Conservation (phyloP, 2,113 vertebrate species). For the Fregetta grallaria region DNA sequence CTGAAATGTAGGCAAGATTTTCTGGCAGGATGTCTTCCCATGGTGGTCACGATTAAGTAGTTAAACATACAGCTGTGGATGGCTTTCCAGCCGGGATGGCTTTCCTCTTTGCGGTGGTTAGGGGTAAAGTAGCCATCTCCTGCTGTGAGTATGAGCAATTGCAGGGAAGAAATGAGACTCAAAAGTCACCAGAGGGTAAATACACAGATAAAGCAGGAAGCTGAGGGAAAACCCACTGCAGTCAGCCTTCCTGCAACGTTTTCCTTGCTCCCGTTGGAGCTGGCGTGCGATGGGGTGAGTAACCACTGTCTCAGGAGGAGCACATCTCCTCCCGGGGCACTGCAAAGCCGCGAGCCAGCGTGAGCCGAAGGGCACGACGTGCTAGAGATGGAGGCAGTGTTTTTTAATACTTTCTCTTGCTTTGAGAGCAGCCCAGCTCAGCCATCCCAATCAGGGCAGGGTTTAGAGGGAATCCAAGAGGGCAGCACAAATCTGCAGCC, state of each 20-base stretch:
- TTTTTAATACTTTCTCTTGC: not conserved
- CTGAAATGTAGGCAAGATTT: not conserved
- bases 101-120: constrained; percentile 22
- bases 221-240: not conserved
- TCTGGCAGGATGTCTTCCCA: constrained; percentile 40
- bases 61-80: not conserved
- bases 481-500: not conserved
- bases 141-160: constrained; percentile 11
- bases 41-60: constrained; percentile 15
- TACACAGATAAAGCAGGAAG: constrained; percentile 6
- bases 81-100: constrained; percentile 6
- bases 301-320: not conserved
- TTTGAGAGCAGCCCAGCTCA: not conserved
- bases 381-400: not conserved
- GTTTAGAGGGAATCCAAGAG: not conserved
- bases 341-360: not conserved
- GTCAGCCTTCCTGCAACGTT: not conserved
- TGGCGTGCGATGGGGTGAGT: not conserved
- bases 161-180: constrained; percentile 35
- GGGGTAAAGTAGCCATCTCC: constrained; percentile 20
- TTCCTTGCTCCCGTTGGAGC: not conserved
- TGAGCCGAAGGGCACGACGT: not conserved
- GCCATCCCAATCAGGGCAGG: not conserved
- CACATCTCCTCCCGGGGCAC: not conserved
- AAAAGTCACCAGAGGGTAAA: constrained; percentile 33